A percentile compares a stretch with the other conserved stretches of the same genome.
Conservation (phyloP, 2,888 invertebrate species). For the Scaptomyza reducta region DNA sequence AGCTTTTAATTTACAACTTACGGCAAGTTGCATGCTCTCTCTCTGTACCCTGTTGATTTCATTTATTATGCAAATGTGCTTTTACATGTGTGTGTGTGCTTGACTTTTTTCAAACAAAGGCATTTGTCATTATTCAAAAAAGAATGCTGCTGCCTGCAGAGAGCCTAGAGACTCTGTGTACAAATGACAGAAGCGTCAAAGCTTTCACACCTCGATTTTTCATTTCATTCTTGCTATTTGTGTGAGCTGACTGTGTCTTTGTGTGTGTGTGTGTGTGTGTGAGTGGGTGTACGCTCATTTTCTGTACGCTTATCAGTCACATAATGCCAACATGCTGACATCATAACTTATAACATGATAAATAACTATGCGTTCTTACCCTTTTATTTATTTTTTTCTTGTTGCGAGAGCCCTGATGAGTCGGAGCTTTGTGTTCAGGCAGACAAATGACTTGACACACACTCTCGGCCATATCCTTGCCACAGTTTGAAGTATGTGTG, state of each 20-base stretch:
- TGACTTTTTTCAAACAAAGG: slow-evolving; percentile 33
- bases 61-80: slow-evolving; percentile 73
- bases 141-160: slow-evolving; percentile 22
- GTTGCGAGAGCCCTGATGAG: slow-evolving; percentile 46
- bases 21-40: slow-evolving; percentile 31
- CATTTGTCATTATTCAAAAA: slow-evolving; percentile 4
- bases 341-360: slow-evolving; percentile 80
- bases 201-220: slow-evolving; percentile 77
- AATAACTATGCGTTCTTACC: slow-evolving; percentile 68
- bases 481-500: slow-evolving; percentile 12
- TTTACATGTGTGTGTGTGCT: slow-evolving; percentile 4
- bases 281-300: slow-evolving; percentile 47
- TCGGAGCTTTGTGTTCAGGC: slow-evolving; percentile 42
- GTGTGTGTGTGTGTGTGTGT: slow-evolving; percentile 12
- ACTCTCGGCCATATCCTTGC: slow-evolving; percentile 24
- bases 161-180: slow-evolving; percentile 56
- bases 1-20: slow-evolving; percentile 72
- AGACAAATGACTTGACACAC: slow-evolving; percentile 77
- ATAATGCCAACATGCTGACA: slow-evolving; percentile 77
- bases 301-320: slow-evolving; percentile 72
- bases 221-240: slow-evolving; percentile 70
- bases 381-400: slow-evolving; percentile 25
- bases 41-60: slow-evolving; percentile 52
- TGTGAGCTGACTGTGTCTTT: slow-evolving; percentile 18
- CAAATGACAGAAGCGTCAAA: slow-evolving; percentile 72